These are phyloP conservation scores for Esox lucius DNA, from an alignment of 2,797 vertebrate species.

Conservation along the genomic window DNA sequence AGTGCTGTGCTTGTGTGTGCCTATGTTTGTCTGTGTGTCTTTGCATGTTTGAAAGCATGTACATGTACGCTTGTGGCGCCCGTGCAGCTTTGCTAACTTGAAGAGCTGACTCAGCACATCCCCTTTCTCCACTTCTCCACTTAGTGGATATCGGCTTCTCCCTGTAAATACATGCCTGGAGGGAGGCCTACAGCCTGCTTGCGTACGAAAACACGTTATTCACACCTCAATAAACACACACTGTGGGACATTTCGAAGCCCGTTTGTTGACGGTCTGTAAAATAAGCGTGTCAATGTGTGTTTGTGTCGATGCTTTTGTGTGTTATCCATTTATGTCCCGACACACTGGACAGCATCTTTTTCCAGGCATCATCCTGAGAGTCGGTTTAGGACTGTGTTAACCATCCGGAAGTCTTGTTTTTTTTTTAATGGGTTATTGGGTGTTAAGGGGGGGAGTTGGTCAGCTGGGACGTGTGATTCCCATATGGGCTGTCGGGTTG, in stretches of 20 bases:
- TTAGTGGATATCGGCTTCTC: conserved; percentile 49
- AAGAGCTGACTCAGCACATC: conserved; percentile 62
- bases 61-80: conserved; percentile 42
- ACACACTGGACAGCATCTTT: neutral
- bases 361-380: conserved; percentile 3
- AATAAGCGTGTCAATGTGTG: conserved; percentile 11
- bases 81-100: conserved; percentile 40
- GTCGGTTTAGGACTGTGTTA: conserved; percentile 56
- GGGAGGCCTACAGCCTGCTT: conserved; percentile 36
- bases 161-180: conserved; percentile 61
- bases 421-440: conserved; percentile 59
- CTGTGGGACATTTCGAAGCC: conserved; percentile 47
- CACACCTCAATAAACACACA: conserved; percentile 59
- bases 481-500: conserved; percentile 36
- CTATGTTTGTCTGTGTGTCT: conserved; percentile 11
- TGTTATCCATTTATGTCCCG: conserved; percentile 29
- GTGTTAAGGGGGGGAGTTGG: conserved; percentile 42
- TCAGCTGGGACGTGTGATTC: conserved; percentile 50
- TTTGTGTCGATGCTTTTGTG: conserved; percentile 8
- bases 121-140: conserved; percentile 35
- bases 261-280: conserved; percentile 37
- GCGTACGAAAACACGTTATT: conserved; percentile 23
- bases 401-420: conserved; percentile 54
- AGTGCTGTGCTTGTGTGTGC: conserved; percentile 30
- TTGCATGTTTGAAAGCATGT: conserved; percentile 26